Conservation (phyloP, 2,888 invertebrate genomes). For the Heteromurus nitidus region DNA sequence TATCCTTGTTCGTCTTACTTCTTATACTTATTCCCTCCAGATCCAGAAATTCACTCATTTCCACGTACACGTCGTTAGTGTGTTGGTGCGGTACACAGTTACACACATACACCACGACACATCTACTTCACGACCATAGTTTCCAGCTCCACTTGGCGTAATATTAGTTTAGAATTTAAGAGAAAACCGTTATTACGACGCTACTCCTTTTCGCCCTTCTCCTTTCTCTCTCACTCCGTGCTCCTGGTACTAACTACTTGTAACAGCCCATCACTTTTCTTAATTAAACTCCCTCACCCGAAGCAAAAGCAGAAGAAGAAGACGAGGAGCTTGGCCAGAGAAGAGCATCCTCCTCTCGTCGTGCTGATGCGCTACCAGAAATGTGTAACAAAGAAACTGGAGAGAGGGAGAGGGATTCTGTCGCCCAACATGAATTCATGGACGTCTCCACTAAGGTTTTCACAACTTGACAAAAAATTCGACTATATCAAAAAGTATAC, state of each 20-base stretch:
- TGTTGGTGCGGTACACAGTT: too few relatives aligned
- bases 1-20: too few relatives aligned
- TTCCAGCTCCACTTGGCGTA: too few relatives aligned
- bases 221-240: constrained; percentile 21
- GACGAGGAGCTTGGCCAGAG: neutral
- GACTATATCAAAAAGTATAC: too few relatives aligned
- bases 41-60: too few relatives aligned
- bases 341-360: too few relatives aligned
- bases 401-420: neutral
- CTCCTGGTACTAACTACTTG: constrained; percentile 56
- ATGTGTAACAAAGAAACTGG: neutral
- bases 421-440: neutral
- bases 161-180: constrained; percentile 4
- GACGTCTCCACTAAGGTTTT: neutral
- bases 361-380: too few relatives aligned
- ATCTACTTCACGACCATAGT: too few relatives aligned
- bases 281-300: constrained; percentile 72
- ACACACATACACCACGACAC: too few relatives aligned
- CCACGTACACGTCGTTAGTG: too few relatives aligned
- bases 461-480: too few relatives aligned
- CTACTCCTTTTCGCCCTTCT: neutral
- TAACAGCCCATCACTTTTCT: constrained; percentile 73
- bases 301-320: constrained; percentile 48
- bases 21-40: too few relatives aligned
- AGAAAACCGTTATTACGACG: constrained; percentile 11